phyloP scores from a whole-genome alignment of 2,888 invertebrate genomes.

The Lycocerus yunnanus region DNA sequence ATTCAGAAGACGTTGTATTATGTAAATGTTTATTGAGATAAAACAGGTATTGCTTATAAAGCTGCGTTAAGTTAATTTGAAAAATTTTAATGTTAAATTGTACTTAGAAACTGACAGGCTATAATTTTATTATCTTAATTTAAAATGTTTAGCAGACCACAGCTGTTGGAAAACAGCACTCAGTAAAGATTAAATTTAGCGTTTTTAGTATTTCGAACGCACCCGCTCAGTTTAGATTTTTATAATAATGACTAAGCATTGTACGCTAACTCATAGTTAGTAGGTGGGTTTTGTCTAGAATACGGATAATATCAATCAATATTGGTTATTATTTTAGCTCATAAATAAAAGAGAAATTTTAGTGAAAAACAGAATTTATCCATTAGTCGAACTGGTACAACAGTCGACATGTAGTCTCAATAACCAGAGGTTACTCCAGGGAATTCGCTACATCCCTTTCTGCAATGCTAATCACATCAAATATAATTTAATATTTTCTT shows the following conservation, averaged over 20 bases:
- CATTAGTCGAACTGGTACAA: slow-evolving; percentile 9
- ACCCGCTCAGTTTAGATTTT: neutral
- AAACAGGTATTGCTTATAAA: neutral
- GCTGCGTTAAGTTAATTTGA: neutral
- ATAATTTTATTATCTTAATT: neutral
- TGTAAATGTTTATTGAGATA: neutral
- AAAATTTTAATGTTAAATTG: neutral
- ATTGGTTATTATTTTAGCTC: neutral
- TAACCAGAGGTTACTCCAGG: slow-evolving; percentile 18
- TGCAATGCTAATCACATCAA: slow-evolving; percentile 27
- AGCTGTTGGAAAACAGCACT: neutral
- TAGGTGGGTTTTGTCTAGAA: neutral
- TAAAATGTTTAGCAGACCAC: neutral
- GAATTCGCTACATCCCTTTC: slow-evolving; percentile 17
- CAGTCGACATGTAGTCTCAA: slow-evolving; percentile 10
- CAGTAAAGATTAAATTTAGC: neutral
- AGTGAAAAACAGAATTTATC: neutral
- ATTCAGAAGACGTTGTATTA: neutral
- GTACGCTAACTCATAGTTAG: neutral
- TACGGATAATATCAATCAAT: neutral
- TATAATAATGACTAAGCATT: neutral
- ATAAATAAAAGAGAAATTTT: neutral
- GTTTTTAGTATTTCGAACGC: neutral
- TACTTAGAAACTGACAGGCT: neutral
- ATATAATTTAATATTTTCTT: slow-evolving; percentile 28